phyloP scores from a whole-genome alignment of 2,888 invertebrate species.

The Rhingia campestris region DNA sequence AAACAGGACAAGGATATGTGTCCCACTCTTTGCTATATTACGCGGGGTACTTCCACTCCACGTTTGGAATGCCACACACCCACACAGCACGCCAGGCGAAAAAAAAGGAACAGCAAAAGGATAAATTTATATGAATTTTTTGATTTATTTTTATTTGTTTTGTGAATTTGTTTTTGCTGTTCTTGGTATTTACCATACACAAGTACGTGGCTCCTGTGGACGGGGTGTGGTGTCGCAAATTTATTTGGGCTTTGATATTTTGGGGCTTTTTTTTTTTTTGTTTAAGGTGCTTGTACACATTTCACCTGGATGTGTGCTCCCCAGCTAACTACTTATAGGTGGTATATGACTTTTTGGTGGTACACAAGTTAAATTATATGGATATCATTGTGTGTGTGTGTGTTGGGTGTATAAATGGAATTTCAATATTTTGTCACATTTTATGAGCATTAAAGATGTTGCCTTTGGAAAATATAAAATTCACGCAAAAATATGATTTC shows the following conservation, averaged over 20 bases:
- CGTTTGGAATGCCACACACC: conserved; percentile 16
- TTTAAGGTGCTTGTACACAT: conserved; percentile 54
- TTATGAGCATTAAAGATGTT: conserved; percentile 66
- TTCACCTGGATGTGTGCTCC: conserved; percentile 22
- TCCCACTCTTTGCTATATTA: neutral
- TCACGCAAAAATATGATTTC: conserved; percentile 59
- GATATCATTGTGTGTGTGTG: neutral
- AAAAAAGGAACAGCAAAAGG: conserved; percentile 20
- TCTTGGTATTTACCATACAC: conserved; percentile 43
- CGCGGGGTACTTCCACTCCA: neutral
- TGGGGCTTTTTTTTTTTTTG: conserved; percentile 19
- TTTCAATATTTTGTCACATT: conserved; percentile 70
- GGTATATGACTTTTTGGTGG: conserved; percentile 43
- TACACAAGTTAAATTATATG: conserved; percentile 37
- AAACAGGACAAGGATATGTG: conserved; percentile 16
- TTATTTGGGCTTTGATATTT: conserved; percentile 70
- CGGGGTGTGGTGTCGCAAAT: conserved; percentile 31
- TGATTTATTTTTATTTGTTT: conserved; percentile 73
- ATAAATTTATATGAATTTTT: conserved; percentile 66
- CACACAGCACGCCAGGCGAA: neutral
- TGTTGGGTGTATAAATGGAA: conserved; percentile 38
- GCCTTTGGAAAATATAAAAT: conserved; percentile 19
- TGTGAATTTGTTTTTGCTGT: conserved; percentile 63
- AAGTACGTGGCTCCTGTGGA: neutral
- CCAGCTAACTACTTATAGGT: conserved; percentile 11